phyloP scores from a whole-genome alignment of 2,113 vertebrate species.

The human (Homo sapiens) region DNA sequence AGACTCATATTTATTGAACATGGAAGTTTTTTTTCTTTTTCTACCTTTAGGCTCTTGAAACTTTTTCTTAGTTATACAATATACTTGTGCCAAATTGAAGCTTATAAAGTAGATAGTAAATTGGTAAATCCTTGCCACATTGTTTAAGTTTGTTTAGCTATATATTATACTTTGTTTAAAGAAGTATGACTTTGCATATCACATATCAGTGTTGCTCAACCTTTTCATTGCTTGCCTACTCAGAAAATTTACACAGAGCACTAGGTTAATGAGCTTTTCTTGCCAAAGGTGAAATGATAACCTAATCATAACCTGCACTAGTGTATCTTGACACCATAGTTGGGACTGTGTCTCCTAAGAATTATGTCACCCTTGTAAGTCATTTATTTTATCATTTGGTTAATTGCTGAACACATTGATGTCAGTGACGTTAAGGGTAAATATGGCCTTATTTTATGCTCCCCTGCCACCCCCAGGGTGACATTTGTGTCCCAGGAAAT shows the following conservation, averaged over 20 bases:
- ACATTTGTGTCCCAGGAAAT: not conserved
- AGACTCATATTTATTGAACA: not conserved
- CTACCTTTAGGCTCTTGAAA: not conserved
- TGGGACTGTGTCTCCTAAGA: not conserved
- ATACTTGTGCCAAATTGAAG: not conserved
- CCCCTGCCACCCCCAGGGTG: rapidly evolving
- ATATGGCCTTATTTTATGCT: not conserved
- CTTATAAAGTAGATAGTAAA: not conserved
- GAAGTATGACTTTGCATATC: not conserved
- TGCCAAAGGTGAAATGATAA: not conserved
- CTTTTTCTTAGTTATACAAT: not conserved
- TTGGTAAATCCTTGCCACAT: not conserved
- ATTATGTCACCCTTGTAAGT: not conserved
- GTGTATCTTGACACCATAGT: not conserved
- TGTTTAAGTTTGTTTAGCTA: not conserved
- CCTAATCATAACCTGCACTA: not conserved
- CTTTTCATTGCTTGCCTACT: not conserved
- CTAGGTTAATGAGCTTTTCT: not conserved
- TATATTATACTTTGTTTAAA: not conserved
- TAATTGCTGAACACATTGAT: conserved; percentile 8
- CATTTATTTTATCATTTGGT: conserved; percentile 22
- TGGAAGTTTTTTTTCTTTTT: not conserved
- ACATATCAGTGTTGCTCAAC: not conserved
- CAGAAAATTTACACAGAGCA: not conserved
- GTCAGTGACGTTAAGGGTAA: not conserved